Percentiles rank a stretch among this genome's conserved stretches.
Conservation (phyloP, 37 sponge, comb jelly and placozoan genomes). For the Ephydatia muelleri region DNA sequence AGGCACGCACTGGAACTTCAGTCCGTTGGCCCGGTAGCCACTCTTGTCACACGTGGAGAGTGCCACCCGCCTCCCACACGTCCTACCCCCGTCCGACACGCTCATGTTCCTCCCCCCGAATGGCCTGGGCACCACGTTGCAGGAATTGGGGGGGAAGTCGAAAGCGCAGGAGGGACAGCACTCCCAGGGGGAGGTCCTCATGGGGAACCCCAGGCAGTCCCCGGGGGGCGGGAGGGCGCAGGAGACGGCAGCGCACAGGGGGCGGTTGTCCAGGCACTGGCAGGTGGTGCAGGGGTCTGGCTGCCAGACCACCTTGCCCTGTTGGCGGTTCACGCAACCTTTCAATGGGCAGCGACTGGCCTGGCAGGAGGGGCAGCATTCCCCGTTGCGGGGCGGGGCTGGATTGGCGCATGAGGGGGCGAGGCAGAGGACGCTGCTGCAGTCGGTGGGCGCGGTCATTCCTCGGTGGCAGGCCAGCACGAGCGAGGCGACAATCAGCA, state of each 20-base stretch:
- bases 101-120: constrained; percentile 19
- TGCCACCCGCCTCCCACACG: constrained; percentile 1
- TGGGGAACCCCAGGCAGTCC: constrained; percentile 36
- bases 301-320: constrained; percentile 10
- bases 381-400: constrained; percentile 22
- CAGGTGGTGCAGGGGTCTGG: constrained; percentile 25
- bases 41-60: constrained; percentile 26
- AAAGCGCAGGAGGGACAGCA: constrained; percentile 39
- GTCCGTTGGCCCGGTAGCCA: constrained; percentile 7
- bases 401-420: constrained; percentile 47
- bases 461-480: background rate
- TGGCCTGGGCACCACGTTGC: constrained; percentile 14
- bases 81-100: background rate
- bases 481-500: background rate
- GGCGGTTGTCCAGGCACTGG: background rate
- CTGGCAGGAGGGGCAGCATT: constrained; percentile 49
- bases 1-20: constrained; percentile 30
- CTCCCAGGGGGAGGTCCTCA: constrained; percentile 21
- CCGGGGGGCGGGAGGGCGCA: background rate
- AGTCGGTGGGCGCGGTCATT: constrained; percentile 1
- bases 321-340: constrained; percentile 30
- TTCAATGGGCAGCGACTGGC: constrained; percentile 32
- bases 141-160: background rate
- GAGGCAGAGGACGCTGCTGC: constrained; percentile 28
- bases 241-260: constrained; percentile 5